A percentile compares a stretch with the other conserved stretches of the same genome.
phyloP scores from a whole-genome alignment of 2,113 vertebrate species.

The Myodes glareolus region DNA sequence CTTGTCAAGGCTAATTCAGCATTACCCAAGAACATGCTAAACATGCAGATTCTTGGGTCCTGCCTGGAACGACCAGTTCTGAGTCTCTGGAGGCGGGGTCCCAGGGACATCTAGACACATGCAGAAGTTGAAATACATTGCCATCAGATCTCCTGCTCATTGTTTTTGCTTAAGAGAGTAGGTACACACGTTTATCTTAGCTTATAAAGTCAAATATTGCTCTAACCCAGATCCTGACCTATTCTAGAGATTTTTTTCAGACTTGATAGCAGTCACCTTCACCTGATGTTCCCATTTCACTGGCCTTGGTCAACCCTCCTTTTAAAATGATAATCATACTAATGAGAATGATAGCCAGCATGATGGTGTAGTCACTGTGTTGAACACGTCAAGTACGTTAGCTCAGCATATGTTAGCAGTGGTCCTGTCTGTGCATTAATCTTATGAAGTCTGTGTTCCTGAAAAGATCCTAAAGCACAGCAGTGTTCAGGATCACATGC shows the following conservation, averaged over 20 bases:
- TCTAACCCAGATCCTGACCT: neutral
- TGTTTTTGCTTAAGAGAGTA: neutral
- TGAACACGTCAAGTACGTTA: neutral
- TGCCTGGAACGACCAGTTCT: neutral
- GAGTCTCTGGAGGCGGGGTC: neutral
- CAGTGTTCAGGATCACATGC: neutral
- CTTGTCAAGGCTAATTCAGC: neutral
- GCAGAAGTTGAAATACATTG: neutral
- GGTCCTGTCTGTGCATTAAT: neutral
- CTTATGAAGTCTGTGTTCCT: slow-evolving; percentile 3
- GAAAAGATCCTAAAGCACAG: neutral
- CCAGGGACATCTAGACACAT: neutral
- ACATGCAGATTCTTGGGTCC: neutral
- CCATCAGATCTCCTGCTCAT: neutral
- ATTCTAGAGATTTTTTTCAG: neutral
- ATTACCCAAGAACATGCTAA: neutral
- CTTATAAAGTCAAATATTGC: neutral
- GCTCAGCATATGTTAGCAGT: neutral
- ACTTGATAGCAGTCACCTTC: neutral
- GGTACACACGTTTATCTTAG: neutral
- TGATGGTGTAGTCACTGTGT: neutral
- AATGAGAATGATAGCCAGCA: neutral
- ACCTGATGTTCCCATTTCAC: too few relatives aligned
- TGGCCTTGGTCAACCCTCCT: neutral
- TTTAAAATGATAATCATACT: neutral